These are phyloP conservation scores for Drosophila greeni DNA, from an alignment of 2,888 invertebrate species.

Conservation along the genomic window DNA sequence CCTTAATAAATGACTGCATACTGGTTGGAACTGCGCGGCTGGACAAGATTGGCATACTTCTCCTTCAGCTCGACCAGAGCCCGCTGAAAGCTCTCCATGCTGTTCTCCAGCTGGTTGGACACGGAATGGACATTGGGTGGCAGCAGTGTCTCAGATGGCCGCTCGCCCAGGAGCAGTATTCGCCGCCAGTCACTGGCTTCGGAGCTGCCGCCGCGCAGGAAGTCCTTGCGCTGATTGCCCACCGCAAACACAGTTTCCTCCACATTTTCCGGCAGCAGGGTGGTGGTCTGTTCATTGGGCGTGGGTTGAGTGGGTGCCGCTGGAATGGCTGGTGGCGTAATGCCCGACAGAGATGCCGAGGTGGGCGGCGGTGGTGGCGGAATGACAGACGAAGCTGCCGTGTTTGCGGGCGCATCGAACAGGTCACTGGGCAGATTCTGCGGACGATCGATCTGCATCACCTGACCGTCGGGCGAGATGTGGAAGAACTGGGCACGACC, in stretches of 20 bases:
- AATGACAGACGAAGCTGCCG: background rate
- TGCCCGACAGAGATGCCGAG: constrained; percentile 34
- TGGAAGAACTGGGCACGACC: constrained; percentile 55
- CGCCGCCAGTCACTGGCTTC: constrained; percentile 67
- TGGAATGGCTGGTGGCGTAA: constrained; percentile 39
- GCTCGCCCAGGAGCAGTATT: constrained; percentile 60
- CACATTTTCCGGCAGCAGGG: constrained; percentile 32
- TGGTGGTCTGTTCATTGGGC: constrained; percentile 35
- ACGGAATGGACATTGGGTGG: constrained; percentile 14
- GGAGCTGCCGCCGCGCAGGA: constrained; percentile 46
- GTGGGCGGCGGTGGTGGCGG: constrained; percentile 42
- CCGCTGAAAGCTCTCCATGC: constrained; percentile 66
- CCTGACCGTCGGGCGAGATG: constrained; percentile 58
- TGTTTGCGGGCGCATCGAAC: constrained; percentile 29
- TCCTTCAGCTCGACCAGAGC: constrained; percentile 65
- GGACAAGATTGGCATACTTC: constrained; percentile 59
- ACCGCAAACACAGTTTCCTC: constrained; percentile 51
- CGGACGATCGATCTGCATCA: constrained; percentile 51
- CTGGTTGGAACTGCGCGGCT: constrained; percentile 37
- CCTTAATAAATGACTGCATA: constrained; percentile 52
- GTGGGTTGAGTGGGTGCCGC: constrained; percentile 28
- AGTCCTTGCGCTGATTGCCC: constrained; percentile 37
- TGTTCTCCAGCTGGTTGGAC: constrained; percentile 51
- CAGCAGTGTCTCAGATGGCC: constrained; percentile 16
- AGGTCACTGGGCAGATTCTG: constrained; percentile 45